phyloP scores from a whole-genome alignment of 2,888 invertebrate genomes.

The Agrotis exclamationis region DNA sequence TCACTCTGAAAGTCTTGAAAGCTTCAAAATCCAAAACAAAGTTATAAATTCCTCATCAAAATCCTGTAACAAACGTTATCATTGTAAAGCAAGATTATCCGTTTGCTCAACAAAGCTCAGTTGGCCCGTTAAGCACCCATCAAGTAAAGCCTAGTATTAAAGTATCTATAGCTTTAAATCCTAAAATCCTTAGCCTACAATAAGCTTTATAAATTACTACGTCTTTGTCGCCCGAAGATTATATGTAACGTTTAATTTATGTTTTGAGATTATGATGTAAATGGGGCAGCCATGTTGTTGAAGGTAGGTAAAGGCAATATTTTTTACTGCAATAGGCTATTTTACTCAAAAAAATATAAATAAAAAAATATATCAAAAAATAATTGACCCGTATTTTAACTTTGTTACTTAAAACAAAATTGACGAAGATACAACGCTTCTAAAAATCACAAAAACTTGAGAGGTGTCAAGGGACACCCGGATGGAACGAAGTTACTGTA shows the following conservation, averaged over 20 bases:
- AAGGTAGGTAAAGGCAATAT: too few species aligned
- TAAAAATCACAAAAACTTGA: too few species aligned
- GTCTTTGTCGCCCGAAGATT: conserved; percentile 45
- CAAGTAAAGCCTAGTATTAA: conserved; percentile 62
- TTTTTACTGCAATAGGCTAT: too few species aligned
- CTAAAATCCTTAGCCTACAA: conserved; percentile 56
- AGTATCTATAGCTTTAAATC: conserved; percentile 57
- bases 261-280: conserved; percentile 24
- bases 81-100: conserved; percentile 61
- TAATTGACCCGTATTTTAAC: too few species aligned
- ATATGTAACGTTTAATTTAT: conserved; percentile 46
- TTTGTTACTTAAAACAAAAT: too few species aligned
- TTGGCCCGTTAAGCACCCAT: conserved; percentile 62
- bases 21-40: conserved; percentile 25
- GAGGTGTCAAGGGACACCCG: too few species aligned
- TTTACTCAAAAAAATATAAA: too few species aligned
- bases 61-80: conserved; percentile 60
- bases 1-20: conserved; percentile 1
- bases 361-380: too few species aligned
- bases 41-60: conserved; percentile 57
- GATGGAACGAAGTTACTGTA: too few species aligned
- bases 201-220: conserved; percentile 62
- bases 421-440: too few species aligned
- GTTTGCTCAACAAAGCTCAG: conserved; percentile 58
- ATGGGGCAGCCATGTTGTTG: background rate